A percentile compares a stretch with the other conserved stretches of the same genome.
Conservation (phyloP, 1,140 invertebrate genomes). For the Camponotus floridanus region DNA sequence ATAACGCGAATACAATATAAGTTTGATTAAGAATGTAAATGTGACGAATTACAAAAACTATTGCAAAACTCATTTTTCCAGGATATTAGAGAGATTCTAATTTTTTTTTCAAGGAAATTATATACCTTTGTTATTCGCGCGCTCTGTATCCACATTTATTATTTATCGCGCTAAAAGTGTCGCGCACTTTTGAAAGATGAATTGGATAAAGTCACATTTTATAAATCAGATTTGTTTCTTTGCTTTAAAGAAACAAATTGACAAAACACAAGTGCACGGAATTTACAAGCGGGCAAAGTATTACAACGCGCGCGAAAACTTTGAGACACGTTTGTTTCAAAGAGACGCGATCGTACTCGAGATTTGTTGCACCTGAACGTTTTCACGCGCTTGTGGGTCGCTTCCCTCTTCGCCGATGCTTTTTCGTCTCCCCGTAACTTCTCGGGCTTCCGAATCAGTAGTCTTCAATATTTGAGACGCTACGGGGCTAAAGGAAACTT, state of each 20-base stretch:
- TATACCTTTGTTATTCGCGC: neutral
- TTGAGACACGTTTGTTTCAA: conserved; percentile 21
- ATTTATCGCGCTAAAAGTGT: neutral
- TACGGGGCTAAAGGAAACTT: conserved; percentile 59
- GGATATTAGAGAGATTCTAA: neutral
- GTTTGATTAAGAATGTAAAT: neutral
- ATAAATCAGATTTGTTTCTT: no score
- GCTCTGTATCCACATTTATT: neutral
- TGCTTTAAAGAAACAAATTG: neutral
- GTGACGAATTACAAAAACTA: neutral
- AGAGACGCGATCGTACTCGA: neutral
- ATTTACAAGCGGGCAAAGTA: neutral
- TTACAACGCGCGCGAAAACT: neutral
- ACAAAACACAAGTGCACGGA: neutral
- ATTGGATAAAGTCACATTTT: no score
- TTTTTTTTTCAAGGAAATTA: neutral
- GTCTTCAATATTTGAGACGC: conserved; percentile 69
- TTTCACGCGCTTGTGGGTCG: conserved; percentile 13
- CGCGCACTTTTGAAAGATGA: neutral
- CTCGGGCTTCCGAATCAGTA: conserved; percentile 61
- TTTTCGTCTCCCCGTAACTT: conserved; percentile 1
- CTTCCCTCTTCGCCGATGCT: conserved; percentile 28
- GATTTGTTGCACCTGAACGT: conserved; percentile 34
- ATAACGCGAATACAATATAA: neutral
- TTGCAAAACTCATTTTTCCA: neutral